These are phyloP conservation scores for Dasyurus viverrinus DNA, from an alignment of 2,113 vertebrate species.

Conservation along the genomic window DNA sequence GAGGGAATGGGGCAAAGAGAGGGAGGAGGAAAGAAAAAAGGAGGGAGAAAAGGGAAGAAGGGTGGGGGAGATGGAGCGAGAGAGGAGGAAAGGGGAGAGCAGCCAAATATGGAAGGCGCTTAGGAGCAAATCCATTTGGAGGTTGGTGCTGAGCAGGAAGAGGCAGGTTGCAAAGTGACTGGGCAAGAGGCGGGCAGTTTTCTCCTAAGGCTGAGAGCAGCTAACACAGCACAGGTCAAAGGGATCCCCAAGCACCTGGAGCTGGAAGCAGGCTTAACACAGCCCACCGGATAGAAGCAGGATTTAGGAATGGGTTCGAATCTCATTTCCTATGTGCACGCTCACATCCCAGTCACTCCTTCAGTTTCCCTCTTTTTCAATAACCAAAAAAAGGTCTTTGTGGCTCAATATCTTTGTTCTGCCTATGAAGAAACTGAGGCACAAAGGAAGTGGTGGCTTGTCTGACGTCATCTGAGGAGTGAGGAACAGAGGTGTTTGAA, in stretches of 20 bases:
- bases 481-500: not conserved
- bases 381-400: no score
- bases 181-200: no score
- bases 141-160: not conserved
- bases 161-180: no score
- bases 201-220: not conserved
- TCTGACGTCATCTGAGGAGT: not conserved
- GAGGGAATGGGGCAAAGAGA: no score
- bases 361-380: no score
- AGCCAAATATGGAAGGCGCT: no score
- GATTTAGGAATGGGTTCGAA: not conserved
- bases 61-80: not conserved
- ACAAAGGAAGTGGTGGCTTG: not conserved
- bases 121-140: not conserved
- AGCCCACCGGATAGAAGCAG: not conserved
- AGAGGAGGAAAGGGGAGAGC: no score
- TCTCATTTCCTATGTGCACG: not conserved
- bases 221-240: no score
- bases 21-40: fast-evolving
- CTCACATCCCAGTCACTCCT: not conserved
- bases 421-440: not conserved
- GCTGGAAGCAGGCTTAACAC: not conserved
- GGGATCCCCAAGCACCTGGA: no score
- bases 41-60: no score
- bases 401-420: not conserved